These are phyloP conservation scores for Vesta saturnalis DNA, from an alignment of 2,888 invertebrate species.

Conservation along the genomic window DNA sequence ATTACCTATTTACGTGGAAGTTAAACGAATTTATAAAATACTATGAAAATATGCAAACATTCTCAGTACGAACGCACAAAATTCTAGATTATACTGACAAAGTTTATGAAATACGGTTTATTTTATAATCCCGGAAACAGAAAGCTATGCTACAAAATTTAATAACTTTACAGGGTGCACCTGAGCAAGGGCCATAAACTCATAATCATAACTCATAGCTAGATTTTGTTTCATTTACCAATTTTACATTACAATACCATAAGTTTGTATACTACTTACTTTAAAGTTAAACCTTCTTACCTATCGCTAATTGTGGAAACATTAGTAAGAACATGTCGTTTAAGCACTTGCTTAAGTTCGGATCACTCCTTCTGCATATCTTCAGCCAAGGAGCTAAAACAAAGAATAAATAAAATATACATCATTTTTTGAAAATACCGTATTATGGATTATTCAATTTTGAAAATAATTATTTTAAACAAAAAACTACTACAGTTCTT, in stretches of 20 bases:
- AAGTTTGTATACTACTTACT: too few species aligned
- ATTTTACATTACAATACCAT: too few species aligned
- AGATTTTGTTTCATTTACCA: not conserved
- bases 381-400: constrained; percentile 59
- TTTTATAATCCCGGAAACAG: constrained; percentile 4
- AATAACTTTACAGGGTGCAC: not conserved
- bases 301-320: constrained; percentile 67
- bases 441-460: too few species aligned
- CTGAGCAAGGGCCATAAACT: constrained; percentile 7
- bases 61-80: not conserved
- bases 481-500: too few species aligned
- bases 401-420: too few species aligned
- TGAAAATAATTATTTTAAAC: too few species aligned
- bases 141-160: not conserved
- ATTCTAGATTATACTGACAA: constrained; percentile 6
- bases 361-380: constrained; percentile 61
- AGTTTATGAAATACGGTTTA: not conserved
- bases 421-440: too few species aligned
- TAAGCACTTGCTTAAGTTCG: constrained; percentile 61
- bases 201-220: not conserved
- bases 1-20: not conserved
- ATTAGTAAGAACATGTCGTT: constrained; percentile 64
- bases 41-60: constrained; percentile 3
- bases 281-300: constrained; percentile 49
- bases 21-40: not conserved